These are phyloP conservation scores for Sceloporus undulatus DNA, from an alignment of 2,113 vertebrate species.

Conservation along the genomic window DNA sequence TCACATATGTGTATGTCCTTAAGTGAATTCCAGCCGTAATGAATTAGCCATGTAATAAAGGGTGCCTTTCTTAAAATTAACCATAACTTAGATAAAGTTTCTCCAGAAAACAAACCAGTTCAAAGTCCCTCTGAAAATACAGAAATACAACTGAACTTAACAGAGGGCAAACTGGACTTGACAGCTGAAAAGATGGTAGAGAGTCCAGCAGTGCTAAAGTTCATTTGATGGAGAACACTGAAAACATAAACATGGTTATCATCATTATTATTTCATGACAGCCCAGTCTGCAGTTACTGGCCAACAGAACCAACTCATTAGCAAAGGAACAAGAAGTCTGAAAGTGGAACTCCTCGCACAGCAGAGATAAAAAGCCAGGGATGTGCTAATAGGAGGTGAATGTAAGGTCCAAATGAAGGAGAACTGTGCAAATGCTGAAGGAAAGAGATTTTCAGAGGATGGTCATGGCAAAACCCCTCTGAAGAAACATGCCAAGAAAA, in stretches of 20 bases:
- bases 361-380: neutral
- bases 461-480: no score
- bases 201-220: neutral
- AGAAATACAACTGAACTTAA: neutral
- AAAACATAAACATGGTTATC: neutral
- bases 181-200: conserved; percentile 30
- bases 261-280: neutral
- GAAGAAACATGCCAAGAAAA: no score
- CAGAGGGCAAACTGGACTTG: conserved; percentile 35
- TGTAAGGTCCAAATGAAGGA: neutral
- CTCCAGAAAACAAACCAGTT: conserved; percentile 22
- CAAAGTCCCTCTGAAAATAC: conserved; percentile 32
- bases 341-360: neutral
- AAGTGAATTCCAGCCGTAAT: no score
- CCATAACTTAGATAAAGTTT: no score
- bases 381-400: neutral
- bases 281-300: neutral
- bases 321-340: neutral
- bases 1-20: no score
- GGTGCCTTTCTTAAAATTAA: conserved; percentile 31
- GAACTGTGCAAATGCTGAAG: neutral
- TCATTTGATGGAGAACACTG: neutral
- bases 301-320: neutral
- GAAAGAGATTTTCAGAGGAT: neutral
- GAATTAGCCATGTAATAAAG: no score